Percentiles rank a stretch among this genome's conserved stretches.
Conservation (phyloP, 2,888 invertebrate species). For the Eupithecia pulchellata region DNA sequence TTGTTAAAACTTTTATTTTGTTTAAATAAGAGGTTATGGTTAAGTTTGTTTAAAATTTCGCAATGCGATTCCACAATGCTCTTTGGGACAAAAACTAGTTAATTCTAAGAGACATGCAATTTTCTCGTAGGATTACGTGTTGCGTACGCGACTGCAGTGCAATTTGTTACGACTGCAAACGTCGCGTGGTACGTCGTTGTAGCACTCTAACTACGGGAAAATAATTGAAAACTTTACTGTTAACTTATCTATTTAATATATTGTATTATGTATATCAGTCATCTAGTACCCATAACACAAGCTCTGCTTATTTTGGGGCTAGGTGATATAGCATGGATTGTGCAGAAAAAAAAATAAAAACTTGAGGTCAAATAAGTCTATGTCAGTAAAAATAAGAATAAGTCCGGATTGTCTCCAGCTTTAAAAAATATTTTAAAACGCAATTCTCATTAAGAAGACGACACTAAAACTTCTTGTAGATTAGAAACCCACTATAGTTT, state of each 20-base stretch:
- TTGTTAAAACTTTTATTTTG: neutral
- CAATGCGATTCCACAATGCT: neutral
- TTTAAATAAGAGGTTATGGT: neutral
- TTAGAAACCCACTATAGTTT: neutral
- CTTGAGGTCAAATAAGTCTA: no score
- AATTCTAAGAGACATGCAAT: slow-evolving; percentile 14
- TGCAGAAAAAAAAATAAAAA: no score
- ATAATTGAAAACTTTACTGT: neutral
- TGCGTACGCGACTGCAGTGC: slow-evolving; percentile 22
- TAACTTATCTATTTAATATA: no score
- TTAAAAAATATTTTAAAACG: no score
- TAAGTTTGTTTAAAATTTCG: neutral
- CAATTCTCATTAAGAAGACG: neutral
- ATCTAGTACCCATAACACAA: no score
- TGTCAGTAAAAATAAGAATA: no score
- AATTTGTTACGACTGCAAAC: slow-evolving; percentile 22
- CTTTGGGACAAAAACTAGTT: slow-evolving; percentile 11
- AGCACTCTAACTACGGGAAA: neutral
- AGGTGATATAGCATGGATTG: no score
- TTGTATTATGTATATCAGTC: no score
- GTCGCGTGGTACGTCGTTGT: neutral
- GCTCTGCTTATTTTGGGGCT: no score
- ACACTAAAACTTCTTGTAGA: neutral
- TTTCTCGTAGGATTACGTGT: slow-evolving; percentile 16
- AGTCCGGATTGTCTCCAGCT: no score